phyloP scores from a whole-genome alignment of 2,113 vertebrate species.

The Gobiocypris rarus region DNA sequence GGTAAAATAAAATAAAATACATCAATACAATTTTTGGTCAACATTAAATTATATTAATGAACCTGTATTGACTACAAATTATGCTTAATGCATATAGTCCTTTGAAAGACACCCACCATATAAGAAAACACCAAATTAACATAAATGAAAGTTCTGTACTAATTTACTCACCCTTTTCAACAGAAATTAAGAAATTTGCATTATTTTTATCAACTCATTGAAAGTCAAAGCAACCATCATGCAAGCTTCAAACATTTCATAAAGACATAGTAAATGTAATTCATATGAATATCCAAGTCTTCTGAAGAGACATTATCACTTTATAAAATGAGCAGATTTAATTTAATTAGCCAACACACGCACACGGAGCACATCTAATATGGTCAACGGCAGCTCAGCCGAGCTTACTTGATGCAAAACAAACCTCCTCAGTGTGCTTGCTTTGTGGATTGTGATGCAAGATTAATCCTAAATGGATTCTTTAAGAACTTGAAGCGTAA shows the following conservation, averaged over 20 bases:
- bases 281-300: too few relatives aligned
- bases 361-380: neutral
- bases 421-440: neutral
- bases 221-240: neutral
- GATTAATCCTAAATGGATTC: neutral
- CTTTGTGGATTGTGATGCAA: neutral
- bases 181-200: neutral
- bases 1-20: too few relatives aligned
- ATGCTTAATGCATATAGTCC: neutral
- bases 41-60: neutral
- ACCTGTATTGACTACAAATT: neutral
- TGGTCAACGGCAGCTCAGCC: neutral
- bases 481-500: neutral
- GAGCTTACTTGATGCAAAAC: neutral
- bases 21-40: neutral
- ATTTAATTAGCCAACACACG: neutral
- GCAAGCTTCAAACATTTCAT: neutral
- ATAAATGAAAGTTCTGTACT: neutral
- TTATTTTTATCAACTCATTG: neutral
- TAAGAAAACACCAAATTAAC: too few relatives aligned
- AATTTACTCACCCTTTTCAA: neutral
- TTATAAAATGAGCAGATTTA: too few relatives aligned
- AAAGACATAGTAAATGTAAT: neutral
- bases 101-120: too few relatives aligned
- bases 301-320: too few relatives aligned